Evolutionary conservation across 1,140 invertebrate genomes (phyloP).

Genomic region (Hycleus cichorii): DNA sequence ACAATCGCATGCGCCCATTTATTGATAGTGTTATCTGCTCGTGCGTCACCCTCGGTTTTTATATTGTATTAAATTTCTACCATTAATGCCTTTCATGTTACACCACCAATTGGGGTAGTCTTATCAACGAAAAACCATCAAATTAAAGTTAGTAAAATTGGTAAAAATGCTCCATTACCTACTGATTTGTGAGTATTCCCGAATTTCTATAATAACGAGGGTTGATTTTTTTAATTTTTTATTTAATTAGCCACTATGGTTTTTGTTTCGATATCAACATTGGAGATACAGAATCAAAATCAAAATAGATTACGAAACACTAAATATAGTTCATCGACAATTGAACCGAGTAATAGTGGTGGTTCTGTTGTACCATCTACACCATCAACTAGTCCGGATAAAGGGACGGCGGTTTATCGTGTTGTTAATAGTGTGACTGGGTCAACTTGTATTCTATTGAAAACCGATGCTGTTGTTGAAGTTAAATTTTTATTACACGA

Average conservation of each 20-base stretch:
- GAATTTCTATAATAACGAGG: no score
- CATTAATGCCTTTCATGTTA: no score
- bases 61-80: neutral
- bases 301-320: conserved; percentile 31
- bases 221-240: no score
- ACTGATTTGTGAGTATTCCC: neutral
- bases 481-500: conserved; percentile 36
- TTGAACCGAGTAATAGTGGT: conserved; percentile 18
- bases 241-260: conserved; percentile 16
- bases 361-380: conserved; percentile 15
- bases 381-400: conserved; percentile 19
- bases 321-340: conserved; percentile 26
- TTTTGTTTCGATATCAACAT: conserved; percentile 17
- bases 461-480: conserved; percentile 39
- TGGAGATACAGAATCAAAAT: conserved; percentile 27
- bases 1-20: conserved; percentile 21
- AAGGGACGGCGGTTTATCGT: conserved; percentile 30
- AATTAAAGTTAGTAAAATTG: no score
- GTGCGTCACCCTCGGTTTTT: conserved; percentile 13
- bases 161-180: neutral
- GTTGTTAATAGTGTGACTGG: conserved; percentile 30
- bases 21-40: conserved; percentile 22
- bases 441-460: conserved; percentile 37
- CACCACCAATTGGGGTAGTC: no score
- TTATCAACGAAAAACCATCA: no score